Base-by-base conservation (phyloP, 2,888 invertebrate species). In the Venusia cambrica region DNA sequence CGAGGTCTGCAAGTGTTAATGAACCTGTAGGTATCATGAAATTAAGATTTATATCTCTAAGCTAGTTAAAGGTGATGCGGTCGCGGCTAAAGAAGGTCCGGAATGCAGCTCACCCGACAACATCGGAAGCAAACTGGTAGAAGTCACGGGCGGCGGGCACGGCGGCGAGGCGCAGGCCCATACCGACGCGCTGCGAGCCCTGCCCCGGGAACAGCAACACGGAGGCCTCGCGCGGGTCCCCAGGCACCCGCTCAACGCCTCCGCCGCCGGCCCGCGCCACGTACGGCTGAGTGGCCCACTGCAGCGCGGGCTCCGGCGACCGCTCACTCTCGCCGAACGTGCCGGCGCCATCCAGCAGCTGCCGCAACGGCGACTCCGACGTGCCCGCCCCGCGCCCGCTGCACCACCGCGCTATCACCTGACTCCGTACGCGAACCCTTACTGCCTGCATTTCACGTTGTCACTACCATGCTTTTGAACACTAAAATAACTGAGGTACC, bases 141-240 rank as follows among this genome's bases (percentile, higher is more conserved):
- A 99, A 87, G 32, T 96, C 93, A 42, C 88, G 88, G 0, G 92
- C 97, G 38, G 90, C 89, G 0, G 96, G 96, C 60, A 93, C 91
- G 16, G 89, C 85, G 20, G 93, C 48, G 26, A 97, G 81, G 21
- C 91, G 85, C 48, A 92, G 90, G 0, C 94, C 94, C 96, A 97
- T 97, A 14, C 99, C 98, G 5, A 97, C 94, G 76, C 90, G 93
- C 63, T 99, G 96, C 10, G 92, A 90, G 9, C 98, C 97, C 74
- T 98, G 97, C 0, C 98, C 98, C 4, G 98, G 98, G 78, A 98
- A 98, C 38, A 98, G 72, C 24, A 98, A 77, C 38, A 96, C 88
- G 0, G 92, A 89, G 0, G 91, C 89, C 7, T 92, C 90, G 15
- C 78, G 76, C 0, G 96, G 94, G 67, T 94, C 89, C 5, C 83